Evolutionary conservation across 2,113 vertebrate genomes (phyloP), one percentile per base, ranked within the genome.

Genomic region (Etheostoma spectabile): DNA sequence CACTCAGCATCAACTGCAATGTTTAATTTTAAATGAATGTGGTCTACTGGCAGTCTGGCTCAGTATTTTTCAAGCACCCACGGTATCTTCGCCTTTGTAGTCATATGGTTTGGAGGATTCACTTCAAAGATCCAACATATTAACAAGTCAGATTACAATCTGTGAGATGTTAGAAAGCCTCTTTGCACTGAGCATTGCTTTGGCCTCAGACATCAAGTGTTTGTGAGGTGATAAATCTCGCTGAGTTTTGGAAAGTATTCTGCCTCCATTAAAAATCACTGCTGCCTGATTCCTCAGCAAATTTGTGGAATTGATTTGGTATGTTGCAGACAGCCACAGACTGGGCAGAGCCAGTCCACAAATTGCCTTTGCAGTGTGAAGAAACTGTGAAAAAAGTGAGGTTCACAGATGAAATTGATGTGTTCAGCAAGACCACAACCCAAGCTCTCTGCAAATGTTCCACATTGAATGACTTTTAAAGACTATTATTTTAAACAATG

Each of bases 251-350:
- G 80, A 84, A 90, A 81, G 52, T 59, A 73, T 85, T 86, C 57
- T 52, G 67, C 48, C 18, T 35, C 38, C 46, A 72, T 64, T 69
- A 67, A 63, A 80, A 82, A 72, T 81, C 66, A 61, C 15, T 21
- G 27, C 52, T n/a, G 78, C 62, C 27, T 67, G 69, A 84, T 87
- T 76, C 68, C 73, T 71, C 38, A 77, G 80, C 63, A 83, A 82
- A 82, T 83, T 79, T 77, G 45, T n/a, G 49, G 82, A 86, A 82
- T 62, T 64, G 60, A 87, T 87, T 81, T 73, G 57, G 59, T 57
- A 77, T 80, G 77, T 83, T 77, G 68, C 75, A 86, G 80, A 82
- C 72, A 61, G 74, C 86, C 73, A 30, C 87, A 84, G 78, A 77
- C 69, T 30, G 24, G 63, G 77, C 70, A 56, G 62, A 83, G 62